Conservation (phyloP, 1,140 invertebrate genomes). For the Hyles vespertilio region DNA sequence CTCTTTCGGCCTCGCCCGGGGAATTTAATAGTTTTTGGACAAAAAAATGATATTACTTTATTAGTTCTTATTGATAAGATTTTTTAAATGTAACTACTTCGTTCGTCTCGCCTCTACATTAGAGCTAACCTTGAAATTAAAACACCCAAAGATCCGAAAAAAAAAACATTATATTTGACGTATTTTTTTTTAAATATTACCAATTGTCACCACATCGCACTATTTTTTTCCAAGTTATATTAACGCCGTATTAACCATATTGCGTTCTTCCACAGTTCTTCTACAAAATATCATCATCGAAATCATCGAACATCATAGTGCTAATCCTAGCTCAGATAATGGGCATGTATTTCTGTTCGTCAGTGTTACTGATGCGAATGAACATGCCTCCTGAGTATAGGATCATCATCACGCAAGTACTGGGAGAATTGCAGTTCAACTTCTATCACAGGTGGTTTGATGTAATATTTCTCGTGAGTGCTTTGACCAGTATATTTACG, state of each 20-base stretch:
- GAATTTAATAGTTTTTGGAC: too few relatives aligned
- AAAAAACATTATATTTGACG: too few relatives aligned
- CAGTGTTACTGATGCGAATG: conserved; percentile 98
- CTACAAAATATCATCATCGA: conserved; percentile 99
- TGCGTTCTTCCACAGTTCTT: conserved; percentile 89
- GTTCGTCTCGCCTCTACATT: too few relatives aligned
- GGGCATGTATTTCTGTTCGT: conserved; percentile 99
- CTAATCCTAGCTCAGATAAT: conserved; percentile 98
- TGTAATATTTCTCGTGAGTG: conserved; percentile 98
- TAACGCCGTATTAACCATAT: background rate
- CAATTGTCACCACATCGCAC: too few relatives aligned
- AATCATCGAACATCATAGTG: conserved; percentile 99
- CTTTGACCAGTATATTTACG: conserved; percentile 96
- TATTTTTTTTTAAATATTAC: too few relatives aligned
- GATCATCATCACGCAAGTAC: conserved; percentile 97
- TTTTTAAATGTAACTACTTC: too few relatives aligned
- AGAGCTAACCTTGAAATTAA: too few relatives aligned
- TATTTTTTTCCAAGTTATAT: too few relatives aligned
- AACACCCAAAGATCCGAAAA: too few relatives aligned
- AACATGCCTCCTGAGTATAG: conserved; percentile 99
- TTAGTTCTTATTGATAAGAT: too few relatives aligned
- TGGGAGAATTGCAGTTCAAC: conserved; percentile 98
- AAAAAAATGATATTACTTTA: too few relatives aligned
- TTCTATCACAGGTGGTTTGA: conserved; percentile 99
- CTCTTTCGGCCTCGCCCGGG: too few relatives aligned